Evolutionary conservation across 2,113 vertebrate genomes (phyloP).

Genomic region (Rynchops niger): DNA sequence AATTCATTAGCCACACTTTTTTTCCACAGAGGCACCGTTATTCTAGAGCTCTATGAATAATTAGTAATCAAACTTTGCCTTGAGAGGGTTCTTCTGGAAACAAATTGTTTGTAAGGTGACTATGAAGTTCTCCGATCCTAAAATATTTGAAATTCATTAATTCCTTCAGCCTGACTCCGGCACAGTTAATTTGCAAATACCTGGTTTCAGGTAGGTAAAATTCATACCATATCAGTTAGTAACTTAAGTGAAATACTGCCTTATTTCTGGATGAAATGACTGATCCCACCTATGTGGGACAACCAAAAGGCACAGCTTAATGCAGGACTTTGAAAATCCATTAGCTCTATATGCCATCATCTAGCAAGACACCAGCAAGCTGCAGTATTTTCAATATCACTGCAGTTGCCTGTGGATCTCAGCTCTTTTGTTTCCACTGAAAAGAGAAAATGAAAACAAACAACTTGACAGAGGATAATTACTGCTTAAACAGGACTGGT

Average conservation of each 20-base stretch:
- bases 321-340: neutral
- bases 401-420: neutral
- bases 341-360: neutral
- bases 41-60: neutral
- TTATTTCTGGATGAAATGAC: neutral
- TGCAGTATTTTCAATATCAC: neutral
- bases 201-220: neutral
- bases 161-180: neutral
- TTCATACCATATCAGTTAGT: neutral
- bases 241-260: neutral
- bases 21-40: neutral
- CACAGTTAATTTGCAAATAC: neutral
- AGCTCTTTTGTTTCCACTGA: neutral
- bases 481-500: neutral
- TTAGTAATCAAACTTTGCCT: neutral
- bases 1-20: neutral
- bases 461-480: neutral
- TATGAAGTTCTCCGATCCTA: neutral
- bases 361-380: neutral
- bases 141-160: neutral
- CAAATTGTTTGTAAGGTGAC: neutral
- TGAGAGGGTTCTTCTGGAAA: neutral
- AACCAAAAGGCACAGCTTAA: neutral
- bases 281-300: neutral
- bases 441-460: neutral